These are phyloP conservation scores for Oreocharis arfaki DNA, from an alignment of 2,113 vertebrate genomes.

Conservation along the genomic window DNA sequence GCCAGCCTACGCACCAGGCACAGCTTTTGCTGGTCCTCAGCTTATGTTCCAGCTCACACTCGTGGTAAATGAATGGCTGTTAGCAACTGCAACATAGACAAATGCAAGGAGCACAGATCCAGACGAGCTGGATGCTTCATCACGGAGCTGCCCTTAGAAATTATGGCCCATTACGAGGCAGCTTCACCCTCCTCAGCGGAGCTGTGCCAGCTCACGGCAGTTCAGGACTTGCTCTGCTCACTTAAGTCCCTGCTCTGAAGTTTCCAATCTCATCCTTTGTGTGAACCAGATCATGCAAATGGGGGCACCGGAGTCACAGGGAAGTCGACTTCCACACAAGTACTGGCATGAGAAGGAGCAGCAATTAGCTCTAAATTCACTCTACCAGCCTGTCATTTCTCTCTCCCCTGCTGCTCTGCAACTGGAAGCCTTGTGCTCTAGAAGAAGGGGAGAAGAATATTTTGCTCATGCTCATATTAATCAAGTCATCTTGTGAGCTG, in stretches of 20 bases:
- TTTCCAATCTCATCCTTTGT: neutral
- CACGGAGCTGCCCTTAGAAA: neutral
- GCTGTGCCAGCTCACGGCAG: neutral
- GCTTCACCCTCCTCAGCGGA: neutral
- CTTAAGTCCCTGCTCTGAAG: neutral
- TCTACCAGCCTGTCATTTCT: neutral
- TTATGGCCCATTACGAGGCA: neutral
- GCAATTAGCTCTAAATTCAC: slow-evolving; percentile 2
- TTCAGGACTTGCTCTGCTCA: neutral
- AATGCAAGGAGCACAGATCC: neutral
- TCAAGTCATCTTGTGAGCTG: neutral
- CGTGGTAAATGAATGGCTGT: rapidly evolving
- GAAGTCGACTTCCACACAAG: neutral
- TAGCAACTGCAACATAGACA: neutral
- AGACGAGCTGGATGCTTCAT: neutral
- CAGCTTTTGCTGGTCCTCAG: neutral
- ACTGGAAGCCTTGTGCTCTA: neutral
- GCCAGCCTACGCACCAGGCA: neutral
- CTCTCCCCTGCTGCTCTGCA: neutral
- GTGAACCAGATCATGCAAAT: neutral
- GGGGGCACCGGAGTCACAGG: neutral
- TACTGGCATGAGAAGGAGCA: neutral
- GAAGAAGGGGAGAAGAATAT: neutral
- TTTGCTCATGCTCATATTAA: neutral
- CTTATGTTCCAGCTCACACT: neutral